Conservation (phyloP, 1,140 invertebrate species). For the Drosophila orena region DNA sequence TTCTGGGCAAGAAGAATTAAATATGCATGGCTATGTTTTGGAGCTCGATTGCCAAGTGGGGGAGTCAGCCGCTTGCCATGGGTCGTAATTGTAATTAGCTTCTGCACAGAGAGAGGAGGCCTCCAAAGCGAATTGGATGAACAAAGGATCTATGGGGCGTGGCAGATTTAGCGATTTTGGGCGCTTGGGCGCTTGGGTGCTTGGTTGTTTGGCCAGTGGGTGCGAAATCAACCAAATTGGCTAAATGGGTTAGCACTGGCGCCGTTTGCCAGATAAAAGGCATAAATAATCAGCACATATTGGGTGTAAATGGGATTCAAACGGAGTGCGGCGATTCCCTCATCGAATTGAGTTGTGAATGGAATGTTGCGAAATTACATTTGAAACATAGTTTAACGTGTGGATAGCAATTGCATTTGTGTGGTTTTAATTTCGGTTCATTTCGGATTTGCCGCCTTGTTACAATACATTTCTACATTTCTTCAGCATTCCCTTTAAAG, state of each 20-base stretch:
- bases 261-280: constrained; percentile 43
- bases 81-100: constrained; percentile 75
- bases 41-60: constrained; percentile 19
- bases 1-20: constrained; percentile 48
- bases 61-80: constrained; percentile 1
- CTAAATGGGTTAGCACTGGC: constrained; percentile 68
- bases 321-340: constrained; percentile 18
- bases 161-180: constrained; percentile 20
- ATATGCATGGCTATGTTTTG: constrained; percentile 76
- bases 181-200: not conserved
- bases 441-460: too few species aligned
- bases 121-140: constrained; percentile 41
- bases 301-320: constrained; percentile 31
- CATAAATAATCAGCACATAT: constrained; percentile 57
- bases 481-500: too few species aligned
- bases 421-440: not conserved
- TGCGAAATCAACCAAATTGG: constrained; percentile 65
- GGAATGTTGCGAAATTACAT: constrained; percentile 2
- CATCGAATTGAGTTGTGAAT: not conserved
- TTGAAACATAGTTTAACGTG: not conserved
- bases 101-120: constrained; percentile 12
- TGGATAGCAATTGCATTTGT: not conserved
- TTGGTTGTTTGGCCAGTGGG: constrained; percentile 6
- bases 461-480: too few species aligned
- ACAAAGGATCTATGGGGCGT: constrained; percentile 53